Evolutionary conservation across 2,113 vertebrate species (phyloP).

Genomic region (Pterocles gutturalis): DNA sequence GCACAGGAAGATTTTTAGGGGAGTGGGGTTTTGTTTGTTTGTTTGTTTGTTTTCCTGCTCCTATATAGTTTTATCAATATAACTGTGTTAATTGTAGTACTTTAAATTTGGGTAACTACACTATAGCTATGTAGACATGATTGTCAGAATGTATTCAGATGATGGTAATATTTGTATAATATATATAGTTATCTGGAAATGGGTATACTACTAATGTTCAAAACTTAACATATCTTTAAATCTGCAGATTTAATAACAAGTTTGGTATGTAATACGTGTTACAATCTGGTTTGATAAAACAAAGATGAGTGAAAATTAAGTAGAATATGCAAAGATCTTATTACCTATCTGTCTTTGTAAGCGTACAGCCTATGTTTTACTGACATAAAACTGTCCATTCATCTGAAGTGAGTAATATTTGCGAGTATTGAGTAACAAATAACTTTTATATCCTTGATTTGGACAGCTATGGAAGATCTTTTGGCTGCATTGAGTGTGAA

Average conservation of each 20-base stretch:
- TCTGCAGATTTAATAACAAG: background rate
- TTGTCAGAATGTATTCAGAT: slow-evolving; percentile 14
- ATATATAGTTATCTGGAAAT: background rate
- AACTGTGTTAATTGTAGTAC: background rate
- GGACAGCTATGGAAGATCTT: background rate
- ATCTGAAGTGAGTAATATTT: background rate
- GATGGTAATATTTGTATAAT: background rate
- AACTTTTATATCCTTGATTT: background rate
- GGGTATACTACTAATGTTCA: background rate
- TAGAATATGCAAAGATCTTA: background rate
- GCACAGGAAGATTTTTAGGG: background rate
- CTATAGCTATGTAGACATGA: background rate
- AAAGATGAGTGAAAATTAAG: background rate
- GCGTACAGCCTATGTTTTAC: background rate
- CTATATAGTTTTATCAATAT: background rate
- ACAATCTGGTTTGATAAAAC: background rate
- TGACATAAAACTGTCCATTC: background rate
- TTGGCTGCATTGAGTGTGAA: background rate
- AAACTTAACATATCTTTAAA: background rate
- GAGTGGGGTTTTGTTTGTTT: too few relatives aligned
- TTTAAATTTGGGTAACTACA: background rate
- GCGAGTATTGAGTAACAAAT: background rate
- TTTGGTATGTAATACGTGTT: background rate
- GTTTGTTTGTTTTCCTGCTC: background rate
- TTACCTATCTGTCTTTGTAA: background rate